phyloP scores from a whole-genome alignment of 92 coral and sea anemone genomes.

The Isaurus tuberculatus region DNA sequence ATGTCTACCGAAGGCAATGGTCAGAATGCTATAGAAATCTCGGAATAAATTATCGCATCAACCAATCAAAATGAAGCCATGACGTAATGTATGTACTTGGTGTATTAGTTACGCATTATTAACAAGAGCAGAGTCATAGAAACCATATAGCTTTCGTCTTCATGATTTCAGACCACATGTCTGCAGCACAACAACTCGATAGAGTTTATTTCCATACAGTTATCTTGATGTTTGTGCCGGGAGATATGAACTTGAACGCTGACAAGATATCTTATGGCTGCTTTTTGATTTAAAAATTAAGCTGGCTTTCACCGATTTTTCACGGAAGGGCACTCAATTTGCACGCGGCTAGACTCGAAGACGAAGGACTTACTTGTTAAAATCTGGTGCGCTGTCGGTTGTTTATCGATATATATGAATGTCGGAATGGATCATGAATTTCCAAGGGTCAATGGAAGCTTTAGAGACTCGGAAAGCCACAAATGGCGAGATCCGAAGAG shows the following conservation, averaged over 20 bases:
- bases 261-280: neutral
- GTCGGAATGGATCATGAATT: slow-evolving; percentile 27
- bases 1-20: slow-evolving; percentile 25
- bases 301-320: neutral
- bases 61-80: slow-evolving; percentile 64
- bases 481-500: slow-evolving; percentile 87
- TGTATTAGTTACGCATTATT: slow-evolving; percentile 86
- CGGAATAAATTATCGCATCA: slow-evolving; percentile 1
- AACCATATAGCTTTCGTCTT: slow-evolving; percentile 28
- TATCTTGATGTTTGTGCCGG: neutral
- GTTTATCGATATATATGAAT: slow-evolving; percentile 5
- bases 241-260: slow-evolving; percentile 19
- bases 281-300: neutral
- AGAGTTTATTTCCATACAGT: neutral
- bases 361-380: neutral
- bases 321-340: slow-evolving; percentile 15
- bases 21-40: slow-evolving; percentile 32
- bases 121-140: slow-evolving; percentile 37
- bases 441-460: slow-evolving; percentile 42
- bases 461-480: slow-evolving; percentile 36
- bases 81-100: slow-evolving; percentile 80
- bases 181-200: slow-evolving; percentile 31
- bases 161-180: slow-evolving; percentile 23
- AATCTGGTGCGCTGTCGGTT: slow-evolving; percentile 13
- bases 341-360: slow-evolving; percentile 6